phyloP scores from a whole-genome alignment of 64 coral and sea anemone genomes.

The Catalaphyllia jardinei region DNA sequence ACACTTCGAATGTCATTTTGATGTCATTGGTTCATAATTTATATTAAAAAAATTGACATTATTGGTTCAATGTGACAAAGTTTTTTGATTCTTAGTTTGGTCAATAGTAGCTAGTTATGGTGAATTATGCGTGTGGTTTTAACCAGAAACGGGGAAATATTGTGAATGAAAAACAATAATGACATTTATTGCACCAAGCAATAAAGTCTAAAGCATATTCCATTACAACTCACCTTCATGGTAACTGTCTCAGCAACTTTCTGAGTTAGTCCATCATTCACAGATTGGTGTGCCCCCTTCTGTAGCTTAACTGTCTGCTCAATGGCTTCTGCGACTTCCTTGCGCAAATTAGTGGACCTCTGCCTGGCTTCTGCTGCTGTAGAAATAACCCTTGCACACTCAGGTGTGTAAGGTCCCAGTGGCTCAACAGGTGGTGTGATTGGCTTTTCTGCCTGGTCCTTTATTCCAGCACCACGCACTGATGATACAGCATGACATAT shows the following conservation, averaged over 20 bases:
- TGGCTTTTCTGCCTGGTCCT: slow-evolving; percentile 89
- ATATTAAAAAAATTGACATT: too few relatives aligned
- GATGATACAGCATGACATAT: slow-evolving; percentile 95
- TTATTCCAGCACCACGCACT: slow-evolving; percentile 82
- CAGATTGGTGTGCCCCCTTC: slow-evolving; percentile 89
- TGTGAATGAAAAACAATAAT: too few relatives aligned
- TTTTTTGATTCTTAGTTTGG: too few relatives aligned
- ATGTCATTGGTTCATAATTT: too few relatives aligned
- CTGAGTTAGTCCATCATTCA: slow-evolving; percentile 97
- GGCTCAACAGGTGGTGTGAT: slow-evolving; percentile 81
- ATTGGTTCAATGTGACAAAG: too few relatives aligned
- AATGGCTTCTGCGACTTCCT: slow-evolving; percentile 90
- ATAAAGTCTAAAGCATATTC: too few relatives aligned
- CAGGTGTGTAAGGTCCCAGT: slow-evolving; percentile 96
- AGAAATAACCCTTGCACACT: slow-evolving; percentile 88
- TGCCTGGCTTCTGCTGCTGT: slow-evolving; percentile 80
- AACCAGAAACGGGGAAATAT: too few relatives aligned
- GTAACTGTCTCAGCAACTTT: slow-evolving; percentile 97
- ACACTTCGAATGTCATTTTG: too few relatives aligned
- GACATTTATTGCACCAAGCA: too few relatives aligned
- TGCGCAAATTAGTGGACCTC: slow-evolving; percentile 71
- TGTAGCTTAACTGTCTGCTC: slow-evolving; percentile 93
- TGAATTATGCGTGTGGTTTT: too few relatives aligned
- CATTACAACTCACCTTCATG: slow-evolving; percentile 70
- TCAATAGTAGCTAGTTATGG: too few relatives aligned